Evolutionary conservation across 2,888 invertebrate genomes (phyloP).

Genomic region (Oxytorus armatus): DNA sequence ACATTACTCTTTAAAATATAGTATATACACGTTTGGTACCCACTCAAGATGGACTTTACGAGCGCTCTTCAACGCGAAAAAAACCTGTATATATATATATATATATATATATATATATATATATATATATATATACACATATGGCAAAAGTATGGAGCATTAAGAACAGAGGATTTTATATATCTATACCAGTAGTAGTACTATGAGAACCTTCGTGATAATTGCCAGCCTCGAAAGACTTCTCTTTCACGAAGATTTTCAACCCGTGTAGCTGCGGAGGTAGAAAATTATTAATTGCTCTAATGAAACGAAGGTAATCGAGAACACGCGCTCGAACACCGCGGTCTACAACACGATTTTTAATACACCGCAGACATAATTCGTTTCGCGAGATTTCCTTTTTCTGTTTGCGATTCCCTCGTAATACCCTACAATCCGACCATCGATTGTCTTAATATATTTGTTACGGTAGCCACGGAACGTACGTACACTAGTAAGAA

Average conservation of each 20-base stretch:
- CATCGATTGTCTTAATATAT: no score
- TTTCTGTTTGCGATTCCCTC: slow-evolving; percentile 3
- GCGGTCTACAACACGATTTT: slow-evolving; percentile 29
- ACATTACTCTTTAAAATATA: slow-evolving; percentile 70
- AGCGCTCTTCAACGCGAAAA: slow-evolving; percentile 63
- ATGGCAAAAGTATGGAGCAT: slow-evolving; percentile 12
- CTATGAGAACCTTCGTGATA: slow-evolving; percentile 46
- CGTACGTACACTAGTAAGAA: no score
- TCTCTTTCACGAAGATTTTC: slow-evolving; percentile 31
- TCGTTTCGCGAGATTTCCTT: slow-evolving; percentile 24
- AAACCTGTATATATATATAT: slow-evolving; percentile 15
- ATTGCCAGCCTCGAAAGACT: slow-evolving; percentile 39
- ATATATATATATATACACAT: background rate
- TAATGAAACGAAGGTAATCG: slow-evolving; percentile 56
- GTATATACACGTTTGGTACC: slow-evolving; percentile 53
- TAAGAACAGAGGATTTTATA: slow-evolving; percentile 12
- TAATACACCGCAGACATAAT: background rate
- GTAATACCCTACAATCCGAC: no score
- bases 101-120: slow-evolving; percentile 22
- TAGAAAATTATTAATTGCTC: slow-evolving; percentile 57
- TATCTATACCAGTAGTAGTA: background rate
- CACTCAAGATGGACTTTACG: slow-evolving; percentile 65
- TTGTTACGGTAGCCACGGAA: no score
- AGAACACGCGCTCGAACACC: slow-evolving; percentile 5
- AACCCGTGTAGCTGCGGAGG: slow-evolving; percentile 13